Evolutionary conservation across 2,113 vertebrate genomes (phyloP), one percentile per base, ranked within the genome.

Genomic region (Apeltes quadracus): DNA sequence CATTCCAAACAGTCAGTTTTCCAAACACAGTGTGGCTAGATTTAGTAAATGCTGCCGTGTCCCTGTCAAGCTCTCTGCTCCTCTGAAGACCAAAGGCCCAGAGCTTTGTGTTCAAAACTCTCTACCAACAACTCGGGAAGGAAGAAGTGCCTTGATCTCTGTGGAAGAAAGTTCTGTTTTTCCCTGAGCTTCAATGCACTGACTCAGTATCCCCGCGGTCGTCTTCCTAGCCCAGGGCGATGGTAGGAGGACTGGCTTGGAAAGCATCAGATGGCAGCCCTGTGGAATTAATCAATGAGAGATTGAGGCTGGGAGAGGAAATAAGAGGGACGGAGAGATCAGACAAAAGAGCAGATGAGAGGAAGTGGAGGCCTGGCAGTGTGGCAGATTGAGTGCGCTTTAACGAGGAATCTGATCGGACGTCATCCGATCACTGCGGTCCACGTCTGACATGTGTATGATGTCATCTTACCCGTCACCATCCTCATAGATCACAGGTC

Each of bases 251-350:
- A 84, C 59, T 34, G 71, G 67, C 72, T 75, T 86, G 77, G 82
- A 84, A 76, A 76, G 79, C 72, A 75, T 83, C 81, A 76, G 79
- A 82, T 54, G 27, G 71, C 48, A 63, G 76, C 84, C 78, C 87
- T 51, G 63, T 76, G 86, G 87, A 87, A 82, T 88, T 84, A 82
- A 90, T 90, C 85, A 88, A 77, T 72, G 73, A 2, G 54, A 75
- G 78, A n/a, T 39, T 3, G 34, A 62, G 78, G 41, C 29, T 39
- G 71, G 57, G 23, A 63, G 23, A 51, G 43, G 74, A 74, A 76
- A 66, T 83, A 69, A 81, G 78, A 43, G 55, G 67, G 78, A 81
- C 11, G 22, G 20, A 70, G 71, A 84, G 79, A 86, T 83, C 69
- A 81, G 72, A 83, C 8, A 63, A 25, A 25, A 66, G 44, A 77